Conservation (phyloP, 2,888 invertebrate genomes). For the Argyresthia goedartella region DNA sequence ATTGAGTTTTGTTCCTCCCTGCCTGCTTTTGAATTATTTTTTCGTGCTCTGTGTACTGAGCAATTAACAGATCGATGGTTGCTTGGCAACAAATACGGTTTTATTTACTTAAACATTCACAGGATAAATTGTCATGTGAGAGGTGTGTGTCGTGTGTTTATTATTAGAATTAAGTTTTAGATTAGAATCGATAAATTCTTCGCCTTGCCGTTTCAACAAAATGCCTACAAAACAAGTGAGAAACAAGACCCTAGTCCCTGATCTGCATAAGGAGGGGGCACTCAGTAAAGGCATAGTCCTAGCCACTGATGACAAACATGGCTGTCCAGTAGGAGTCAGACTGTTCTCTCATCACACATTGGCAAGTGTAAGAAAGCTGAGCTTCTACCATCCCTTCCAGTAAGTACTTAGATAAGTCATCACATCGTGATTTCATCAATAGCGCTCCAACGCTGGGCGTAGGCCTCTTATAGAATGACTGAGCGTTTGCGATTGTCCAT, state of each 20-base stretch:
- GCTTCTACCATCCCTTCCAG: constrained; percentile 55
- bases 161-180: too few relatives aligned
- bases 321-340: constrained; percentile 51
- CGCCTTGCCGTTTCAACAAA: neutral
- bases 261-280: constrained; percentile 50
- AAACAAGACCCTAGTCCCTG: constrained; percentile 54
- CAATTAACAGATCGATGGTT: too few relatives aligned
- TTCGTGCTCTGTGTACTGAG: too few relatives aligned
- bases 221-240: constrained; percentile 50
- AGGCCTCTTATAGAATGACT: neutral
- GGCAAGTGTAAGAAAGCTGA: constrained; percentile 63
- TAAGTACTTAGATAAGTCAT: constrained; percentile 13
- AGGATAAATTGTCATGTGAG: too few relatives aligned
- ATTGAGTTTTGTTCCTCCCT: too few relatives aligned
- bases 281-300: constrained; percentile 46
- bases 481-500: neutral
- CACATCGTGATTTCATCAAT: neutral
- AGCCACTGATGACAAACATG: constrained; percentile 47
- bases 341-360: constrained; percentile 74
- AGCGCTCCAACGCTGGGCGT: neutral
- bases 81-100: too few relatives aligned
- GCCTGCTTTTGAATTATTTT: too few relatives aligned
- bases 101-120: too few relatives aligned
- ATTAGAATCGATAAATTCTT: neutral
- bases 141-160: too few relatives aligned